phyloP scores from a whole-genome alignment of 1,140 invertebrate genomes.

The Archivesica marissinica region DNA sequence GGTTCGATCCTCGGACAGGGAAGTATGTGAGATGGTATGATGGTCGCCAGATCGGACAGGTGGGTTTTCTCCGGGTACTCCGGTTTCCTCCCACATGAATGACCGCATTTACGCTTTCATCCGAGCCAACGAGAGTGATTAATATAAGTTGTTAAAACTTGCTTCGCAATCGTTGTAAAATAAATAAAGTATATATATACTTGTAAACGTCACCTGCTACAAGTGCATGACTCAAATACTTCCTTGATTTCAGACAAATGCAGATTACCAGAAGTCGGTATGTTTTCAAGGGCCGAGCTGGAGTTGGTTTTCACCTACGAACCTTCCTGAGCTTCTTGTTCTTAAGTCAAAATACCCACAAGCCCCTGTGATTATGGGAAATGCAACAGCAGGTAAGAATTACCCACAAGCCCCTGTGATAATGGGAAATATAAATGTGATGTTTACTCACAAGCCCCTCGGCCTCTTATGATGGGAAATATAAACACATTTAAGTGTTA shows the following conservation, averaged over 20 bases:
- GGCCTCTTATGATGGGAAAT: too few relatives aligned
- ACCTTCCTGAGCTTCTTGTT: conserved; percentile 9
- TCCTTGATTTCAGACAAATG: conserved; percentile 14
- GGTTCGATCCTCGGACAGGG: too few relatives aligned
- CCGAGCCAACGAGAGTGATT: too few relatives aligned
- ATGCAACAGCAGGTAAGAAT: conserved; percentile 38
- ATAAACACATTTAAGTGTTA: too few relatives aligned
- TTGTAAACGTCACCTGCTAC: not conserved
- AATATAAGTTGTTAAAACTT: too few relatives aligned
- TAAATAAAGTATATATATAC: too few relatives aligned
- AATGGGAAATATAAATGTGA: not conserved
- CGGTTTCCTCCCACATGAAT: too few relatives aligned
- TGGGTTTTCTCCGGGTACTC: too few relatives aligned
- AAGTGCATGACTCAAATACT: not conserved
- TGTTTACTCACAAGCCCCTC: not conserved
- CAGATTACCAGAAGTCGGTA: not conserved
- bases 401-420: not conserved
- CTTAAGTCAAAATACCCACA: conserved; percentile 41
- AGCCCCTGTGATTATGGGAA: conserved; percentile 56
- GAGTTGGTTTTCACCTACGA: conserved; percentile 15
- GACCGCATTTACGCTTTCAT: too few relatives aligned
- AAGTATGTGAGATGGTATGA: too few relatives aligned
- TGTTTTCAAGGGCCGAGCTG: conserved; percentile 22
- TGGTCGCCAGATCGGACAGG: too few relatives aligned
- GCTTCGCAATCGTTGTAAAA: too few relatives aligned